A percentile compares a stretch with the other conserved stretches of the same genome.
Evolutionary conservation across 2,113 vertebrate species (phyloP).

Genomic region (Panthera uncia): DNA sequence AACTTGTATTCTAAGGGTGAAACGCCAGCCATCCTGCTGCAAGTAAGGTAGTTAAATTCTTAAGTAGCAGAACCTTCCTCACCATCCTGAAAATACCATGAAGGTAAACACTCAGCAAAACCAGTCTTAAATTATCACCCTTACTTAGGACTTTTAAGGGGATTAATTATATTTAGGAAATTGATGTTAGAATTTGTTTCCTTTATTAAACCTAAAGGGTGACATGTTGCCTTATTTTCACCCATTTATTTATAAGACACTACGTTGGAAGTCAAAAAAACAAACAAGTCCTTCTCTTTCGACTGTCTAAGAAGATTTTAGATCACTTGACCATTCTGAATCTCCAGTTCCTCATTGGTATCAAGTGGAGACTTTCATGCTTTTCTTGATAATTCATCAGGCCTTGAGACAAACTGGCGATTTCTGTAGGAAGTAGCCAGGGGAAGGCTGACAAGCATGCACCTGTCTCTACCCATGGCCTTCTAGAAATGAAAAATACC

Average conservation of each 20-base stretch:
- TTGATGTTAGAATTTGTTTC: not conserved
- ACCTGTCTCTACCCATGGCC: not conserved
- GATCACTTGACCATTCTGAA: not conserved
- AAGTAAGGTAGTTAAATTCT: not conserved
- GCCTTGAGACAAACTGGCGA: not conserved
- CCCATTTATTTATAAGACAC: not conserved
- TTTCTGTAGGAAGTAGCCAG: not conserved
- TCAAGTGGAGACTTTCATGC: not conserved
- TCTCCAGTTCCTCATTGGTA: not conserved
- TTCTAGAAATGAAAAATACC: not conserved
- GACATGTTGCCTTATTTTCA: not conserved
- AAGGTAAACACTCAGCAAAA: not conserved
- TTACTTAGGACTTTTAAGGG: not conserved
- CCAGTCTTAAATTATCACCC: not conserved
- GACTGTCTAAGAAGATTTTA: not conserved
- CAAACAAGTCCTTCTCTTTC: not conserved
- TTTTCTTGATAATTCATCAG: not conserved
- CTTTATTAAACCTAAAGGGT: not conserved
- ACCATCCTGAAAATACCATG: not conserved
- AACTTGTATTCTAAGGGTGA: not conserved
- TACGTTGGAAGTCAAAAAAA: not conserved
- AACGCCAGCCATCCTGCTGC: not conserved
- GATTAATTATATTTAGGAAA: not conserved
- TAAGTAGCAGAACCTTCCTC: not conserved
- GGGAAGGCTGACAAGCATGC: not conserved